phyloP scores from a whole-genome alignment of 2,888 invertebrate genomes.

The Lapara coniferarum region DNA sequence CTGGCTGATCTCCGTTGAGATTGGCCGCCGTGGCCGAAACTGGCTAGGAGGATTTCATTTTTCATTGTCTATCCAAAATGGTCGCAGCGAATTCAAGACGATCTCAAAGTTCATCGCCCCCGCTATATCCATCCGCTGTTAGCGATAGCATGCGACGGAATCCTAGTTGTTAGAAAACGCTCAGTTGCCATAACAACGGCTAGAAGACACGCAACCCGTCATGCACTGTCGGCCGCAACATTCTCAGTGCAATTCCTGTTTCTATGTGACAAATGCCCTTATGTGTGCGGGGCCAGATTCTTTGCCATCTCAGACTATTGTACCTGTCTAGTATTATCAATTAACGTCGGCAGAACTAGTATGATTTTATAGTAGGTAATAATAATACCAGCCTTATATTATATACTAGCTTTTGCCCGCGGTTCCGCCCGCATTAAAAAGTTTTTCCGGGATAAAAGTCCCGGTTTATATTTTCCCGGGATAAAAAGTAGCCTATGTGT shows the following conservation, averaged over 20 bases:
- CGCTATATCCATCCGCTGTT: constrained; percentile 22
- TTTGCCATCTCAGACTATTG: constrained; percentile 24
- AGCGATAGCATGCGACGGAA: constrained; percentile 21
- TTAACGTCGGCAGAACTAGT: constrained; percentile 8
- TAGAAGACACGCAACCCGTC: constrained; percentile 60
- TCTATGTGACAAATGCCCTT: constrained; percentile 39
- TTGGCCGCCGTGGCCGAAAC: no score
- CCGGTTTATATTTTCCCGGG: no score
- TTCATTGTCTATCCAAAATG: constrained; percentile 1
- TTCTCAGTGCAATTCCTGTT: constrained; percentile 43
- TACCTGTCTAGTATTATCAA: constrained; percentile 6
- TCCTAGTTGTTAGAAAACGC: constrained; percentile 51
- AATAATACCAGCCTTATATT: no score
- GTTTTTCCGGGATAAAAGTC: no score
- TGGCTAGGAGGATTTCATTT: no score
- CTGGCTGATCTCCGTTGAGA: no score
- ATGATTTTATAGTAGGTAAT: not conserved
- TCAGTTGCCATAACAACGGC: constrained; percentile 56
- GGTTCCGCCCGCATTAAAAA: no score
- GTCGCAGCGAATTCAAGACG: constrained; percentile 3
- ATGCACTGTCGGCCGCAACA: constrained; percentile 52
- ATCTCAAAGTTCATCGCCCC: constrained; percentile 11
- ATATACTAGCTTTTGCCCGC: no score
- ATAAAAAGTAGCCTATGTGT: no score
- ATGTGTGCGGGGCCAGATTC: constrained; percentile 32